Evolutionary conservation across 2,888 invertebrate genomes (phyloP).

Genomic region (Macrophya alboannulata): DNA sequence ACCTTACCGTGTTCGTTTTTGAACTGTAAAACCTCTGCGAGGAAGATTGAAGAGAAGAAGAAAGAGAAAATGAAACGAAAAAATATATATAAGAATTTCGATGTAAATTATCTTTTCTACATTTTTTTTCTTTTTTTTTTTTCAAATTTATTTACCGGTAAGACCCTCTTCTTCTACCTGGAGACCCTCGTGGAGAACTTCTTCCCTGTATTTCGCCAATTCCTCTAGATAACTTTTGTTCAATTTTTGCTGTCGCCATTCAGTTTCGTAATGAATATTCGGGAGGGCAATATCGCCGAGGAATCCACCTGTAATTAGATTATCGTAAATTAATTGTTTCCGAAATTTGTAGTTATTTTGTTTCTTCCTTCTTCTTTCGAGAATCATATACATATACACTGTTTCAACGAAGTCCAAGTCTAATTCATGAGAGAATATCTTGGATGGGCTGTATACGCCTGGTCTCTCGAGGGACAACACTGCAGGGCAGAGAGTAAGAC

Average conservation of each 20-base stretch:
- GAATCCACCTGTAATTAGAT: constrained; percentile 87
- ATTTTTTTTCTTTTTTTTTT: neutral
- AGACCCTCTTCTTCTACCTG: constrained; percentile 93
- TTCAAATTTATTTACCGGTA: constrained; percentile 82
- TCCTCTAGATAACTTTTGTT: constrained; percentile 89
- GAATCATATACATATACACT: too few relatives aligned
- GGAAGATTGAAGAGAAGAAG: constrained; percentile 7
- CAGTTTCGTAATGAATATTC: constrained; percentile 81
- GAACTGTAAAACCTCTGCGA: constrained; percentile 76
- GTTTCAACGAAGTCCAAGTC: neutral
- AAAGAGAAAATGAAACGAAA: neutral
- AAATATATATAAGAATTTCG: neutral
- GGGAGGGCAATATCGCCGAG: constrained; percentile 93
- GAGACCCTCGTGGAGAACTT: constrained; percentile 90
- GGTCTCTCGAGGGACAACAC: neutral
- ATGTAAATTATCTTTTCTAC: neutral
- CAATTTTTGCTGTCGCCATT: constrained; percentile 82
- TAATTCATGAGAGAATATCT: neutral
- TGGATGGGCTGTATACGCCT: neutral
- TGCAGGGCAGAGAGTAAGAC: neutral
- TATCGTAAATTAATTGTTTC: neutral
- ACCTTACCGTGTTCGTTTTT: constrained; percentile 69
- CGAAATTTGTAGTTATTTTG: neutral
- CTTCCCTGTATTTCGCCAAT: constrained; percentile 91
- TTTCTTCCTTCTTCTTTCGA: neutral